Evolutionary conservation across 2,113 vertebrate genomes (phyloP).

Genomic region (Podilymbus podiceps): DNA sequence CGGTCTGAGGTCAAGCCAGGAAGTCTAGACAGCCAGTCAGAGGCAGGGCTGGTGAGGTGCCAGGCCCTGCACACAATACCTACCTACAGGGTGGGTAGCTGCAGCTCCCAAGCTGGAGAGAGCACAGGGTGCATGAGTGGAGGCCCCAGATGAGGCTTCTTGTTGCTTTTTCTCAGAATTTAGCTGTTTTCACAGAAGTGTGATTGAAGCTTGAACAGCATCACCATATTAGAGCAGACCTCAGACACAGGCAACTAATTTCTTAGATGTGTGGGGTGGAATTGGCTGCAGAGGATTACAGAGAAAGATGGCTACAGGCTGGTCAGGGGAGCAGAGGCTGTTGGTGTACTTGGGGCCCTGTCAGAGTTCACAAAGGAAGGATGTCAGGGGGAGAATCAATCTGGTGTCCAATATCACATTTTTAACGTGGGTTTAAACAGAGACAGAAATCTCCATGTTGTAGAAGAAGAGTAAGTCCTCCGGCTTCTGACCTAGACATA

Average conservation of each 20-base stretch:
- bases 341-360: background rate
- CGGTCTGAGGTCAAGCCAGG: background rate
- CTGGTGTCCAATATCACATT: background rate
- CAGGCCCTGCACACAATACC: too few relatives aligned
- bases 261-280: background rate
- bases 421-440: background rate
- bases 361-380: background rate
- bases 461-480: background rate
- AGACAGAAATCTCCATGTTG: background rate
- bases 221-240: background rate
- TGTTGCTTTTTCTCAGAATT: background rate
- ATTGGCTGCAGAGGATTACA: background rate
- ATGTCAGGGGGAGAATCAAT: background rate
- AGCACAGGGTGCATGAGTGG: background rate
- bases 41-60: background rate
- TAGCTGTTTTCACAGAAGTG: background rate
- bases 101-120: background rate
- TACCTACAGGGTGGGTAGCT: background rate
- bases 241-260: background rate
- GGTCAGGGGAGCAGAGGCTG: background rate
- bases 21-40: background rate
- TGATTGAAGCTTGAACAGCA: background rate
- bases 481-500: background rate
- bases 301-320: background rate
- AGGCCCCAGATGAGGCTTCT: background rate